Evolutionary conservation across 2,797 vertebrate species (phyloP).

Genomic region (Malurus splendens): DNA sequence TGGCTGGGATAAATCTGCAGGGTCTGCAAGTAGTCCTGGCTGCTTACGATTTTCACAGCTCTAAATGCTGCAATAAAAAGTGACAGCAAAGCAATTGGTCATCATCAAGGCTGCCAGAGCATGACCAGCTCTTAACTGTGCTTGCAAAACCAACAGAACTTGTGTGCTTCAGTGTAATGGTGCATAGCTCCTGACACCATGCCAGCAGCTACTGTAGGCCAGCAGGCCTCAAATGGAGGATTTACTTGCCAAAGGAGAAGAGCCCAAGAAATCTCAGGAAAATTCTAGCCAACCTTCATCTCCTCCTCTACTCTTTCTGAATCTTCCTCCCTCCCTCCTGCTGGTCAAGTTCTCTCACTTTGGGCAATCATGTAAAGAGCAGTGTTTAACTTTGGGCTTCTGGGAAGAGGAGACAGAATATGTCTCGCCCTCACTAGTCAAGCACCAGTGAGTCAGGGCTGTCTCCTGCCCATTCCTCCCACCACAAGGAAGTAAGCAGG

Average conservation of each 20-base stretch:
- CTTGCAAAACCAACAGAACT: background rate
- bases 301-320: background rate
- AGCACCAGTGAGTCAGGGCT: background rate
- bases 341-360: background rate
- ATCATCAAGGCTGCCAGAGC: background rate
- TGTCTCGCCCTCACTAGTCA: accelerated
- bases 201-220: background rate
- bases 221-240: background rate
- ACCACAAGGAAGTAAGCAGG: background rate
- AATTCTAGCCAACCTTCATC: background rate
- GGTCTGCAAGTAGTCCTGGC: background rate
- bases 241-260: background rate
- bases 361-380: background rate
- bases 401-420: background rate
- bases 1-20: background rate
- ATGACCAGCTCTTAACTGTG: background rate
- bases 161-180: background rate
- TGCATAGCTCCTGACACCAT: background rate
- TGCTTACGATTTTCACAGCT: background rate
- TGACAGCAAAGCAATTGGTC: background rate
- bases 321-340: background rate
- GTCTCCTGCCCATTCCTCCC: background rate
- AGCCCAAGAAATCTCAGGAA: background rate
- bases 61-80: background rate
- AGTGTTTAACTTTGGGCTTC: background rate